phyloP scores from a whole-genome alignment of 2,113 vertebrate genomes.

The Halcyon senegalensis region DNA sequence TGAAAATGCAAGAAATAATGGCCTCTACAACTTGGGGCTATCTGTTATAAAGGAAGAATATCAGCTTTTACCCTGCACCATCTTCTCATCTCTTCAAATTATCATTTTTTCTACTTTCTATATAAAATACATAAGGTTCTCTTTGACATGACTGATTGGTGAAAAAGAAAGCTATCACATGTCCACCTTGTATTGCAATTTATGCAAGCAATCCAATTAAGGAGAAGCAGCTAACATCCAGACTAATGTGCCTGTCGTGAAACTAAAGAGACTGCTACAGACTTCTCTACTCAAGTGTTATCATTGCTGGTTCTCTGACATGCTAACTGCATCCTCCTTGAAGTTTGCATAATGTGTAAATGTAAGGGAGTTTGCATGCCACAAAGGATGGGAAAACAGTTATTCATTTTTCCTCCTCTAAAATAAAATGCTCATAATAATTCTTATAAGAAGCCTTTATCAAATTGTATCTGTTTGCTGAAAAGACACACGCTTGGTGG shows the following conservation, averaged over 20 bases:
- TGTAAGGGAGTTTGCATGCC: neutral
- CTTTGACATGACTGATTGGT: constrained; percentile 65
- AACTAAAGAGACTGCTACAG: constrained; percentile 37
- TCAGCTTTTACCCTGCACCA: constrained; percentile 71
- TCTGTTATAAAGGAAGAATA: constrained; percentile 89
- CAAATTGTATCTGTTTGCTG: neutral
- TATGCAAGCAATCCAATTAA: constrained; percentile 88
- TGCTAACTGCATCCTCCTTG: constrained; percentile 20
- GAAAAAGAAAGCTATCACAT: constrained; percentile 68
- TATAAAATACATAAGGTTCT: constrained; percentile 60
- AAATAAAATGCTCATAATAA: constrained; percentile 58
- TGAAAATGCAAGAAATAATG: constrained; percentile 98
- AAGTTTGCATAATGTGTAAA: constrained; percentile 21
- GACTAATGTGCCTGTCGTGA: constrained; percentile 51
- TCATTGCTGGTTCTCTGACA: neutral
- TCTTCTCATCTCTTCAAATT: constrained; percentile 78
- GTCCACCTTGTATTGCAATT: constrained; percentile 80
- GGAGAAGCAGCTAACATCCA: constrained; percentile 51
- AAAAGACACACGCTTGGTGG: neutral
- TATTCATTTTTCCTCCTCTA: constrained; percentile 1
- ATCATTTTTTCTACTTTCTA: constrained; percentile 72
- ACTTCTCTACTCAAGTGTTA: neutral
- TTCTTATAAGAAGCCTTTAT: constrained; percentile 26
- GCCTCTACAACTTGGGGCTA: constrained; percentile 89
- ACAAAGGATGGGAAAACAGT: neutral